A percentile compares a stretch with the other conserved stretches of the same genome.
These are phyloP conservation scores for Thymelicus sylvestris DNA, from an alignment of 2,888 invertebrate species.

Conservation along the genomic window DNA sequence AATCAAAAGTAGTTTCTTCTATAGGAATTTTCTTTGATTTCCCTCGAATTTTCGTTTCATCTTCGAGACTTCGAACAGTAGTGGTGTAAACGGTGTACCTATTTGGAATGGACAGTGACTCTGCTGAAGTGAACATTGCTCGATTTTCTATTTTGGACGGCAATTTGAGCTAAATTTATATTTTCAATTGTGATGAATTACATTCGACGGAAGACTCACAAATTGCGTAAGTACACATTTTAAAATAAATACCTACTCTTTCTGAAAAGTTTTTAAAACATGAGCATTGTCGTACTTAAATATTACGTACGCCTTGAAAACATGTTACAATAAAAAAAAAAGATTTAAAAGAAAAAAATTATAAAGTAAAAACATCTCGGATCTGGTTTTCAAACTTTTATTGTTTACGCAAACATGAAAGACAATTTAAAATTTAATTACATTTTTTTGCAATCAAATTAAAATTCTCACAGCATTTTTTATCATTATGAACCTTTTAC, in stretches of 20 bases:
- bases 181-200: constrained; percentile 69
- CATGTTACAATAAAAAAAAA: background rate
- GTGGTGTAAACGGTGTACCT: constrained; percentile 8
- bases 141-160: constrained; percentile 75
- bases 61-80: constrained; percentile 48
- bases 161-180: constrained; percentile 70
- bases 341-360: background rate
- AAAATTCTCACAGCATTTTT: background rate
- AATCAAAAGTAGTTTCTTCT: constrained; percentile 49
- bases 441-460: background rate
- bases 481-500: no score
- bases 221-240: constrained; percentile 77
- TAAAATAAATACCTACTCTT: constrained; percentile 43
- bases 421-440: no score
- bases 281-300: background rate
- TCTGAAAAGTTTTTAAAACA: background rate
- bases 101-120: constrained; percentile 55
- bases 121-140: constrained; percentile 57
- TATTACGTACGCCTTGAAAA: background rate
- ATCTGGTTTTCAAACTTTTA: no score
- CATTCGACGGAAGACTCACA: constrained; percentile 56
- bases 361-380: background rate
- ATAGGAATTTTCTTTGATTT: constrained; percentile 54
- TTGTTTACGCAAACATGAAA: no score
- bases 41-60: constrained; percentile 57